These are phyloP conservation scores for Cerastoderma edule DNA, from an alignment of 2,888 invertebrate genomes.

Conservation along the genomic window DNA sequence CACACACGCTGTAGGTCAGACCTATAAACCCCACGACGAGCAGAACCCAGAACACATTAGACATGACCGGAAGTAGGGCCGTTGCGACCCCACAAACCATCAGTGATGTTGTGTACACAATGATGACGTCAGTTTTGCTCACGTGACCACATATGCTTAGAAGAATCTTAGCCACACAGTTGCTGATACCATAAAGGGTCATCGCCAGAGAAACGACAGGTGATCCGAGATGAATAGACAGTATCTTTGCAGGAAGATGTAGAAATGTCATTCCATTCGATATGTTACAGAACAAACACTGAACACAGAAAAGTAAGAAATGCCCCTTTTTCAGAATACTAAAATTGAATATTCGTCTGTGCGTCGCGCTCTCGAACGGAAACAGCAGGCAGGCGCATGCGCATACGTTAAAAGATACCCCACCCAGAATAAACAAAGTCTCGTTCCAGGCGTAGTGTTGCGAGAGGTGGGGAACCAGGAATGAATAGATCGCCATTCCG, in stretches of 20 bases:
- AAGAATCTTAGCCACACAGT: conserved; percentile 43
- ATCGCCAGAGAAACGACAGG: conserved; percentile 31
- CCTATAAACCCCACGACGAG: conserved; percentile 30
- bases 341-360: conserved; percentile 30
- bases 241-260: conserved; percentile 44
- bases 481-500: conserved; percentile 49
- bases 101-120: conserved; percentile 37
- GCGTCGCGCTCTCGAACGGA: conserved; percentile 20
- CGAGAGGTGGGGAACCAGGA: conserved; percentile 37
- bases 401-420: conserved; percentile 47
- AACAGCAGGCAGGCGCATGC: conserved; percentile 41
- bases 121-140: conserved; percentile 25
- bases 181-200: conserved; percentile 40
- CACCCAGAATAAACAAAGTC: conserved; percentile 41
- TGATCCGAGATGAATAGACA: conserved; percentile 32
- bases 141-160: conserved; percentile 41
- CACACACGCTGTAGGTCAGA: conserved; percentile 46
- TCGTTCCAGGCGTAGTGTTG: conserved; percentile 40
- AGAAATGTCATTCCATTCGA: conserved; percentile 45
- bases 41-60: conserved; percentile 32
- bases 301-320: conserved; percentile 36
- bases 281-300: conserved; percentile 44
- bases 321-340: conserved; percentile 30
- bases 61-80: conserved; percentile 29
- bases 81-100: conserved; percentile 33